phyloP scores from a whole-genome alignment of 2,113 vertebrate genomes.

The Mus spicilegus region DNA sequence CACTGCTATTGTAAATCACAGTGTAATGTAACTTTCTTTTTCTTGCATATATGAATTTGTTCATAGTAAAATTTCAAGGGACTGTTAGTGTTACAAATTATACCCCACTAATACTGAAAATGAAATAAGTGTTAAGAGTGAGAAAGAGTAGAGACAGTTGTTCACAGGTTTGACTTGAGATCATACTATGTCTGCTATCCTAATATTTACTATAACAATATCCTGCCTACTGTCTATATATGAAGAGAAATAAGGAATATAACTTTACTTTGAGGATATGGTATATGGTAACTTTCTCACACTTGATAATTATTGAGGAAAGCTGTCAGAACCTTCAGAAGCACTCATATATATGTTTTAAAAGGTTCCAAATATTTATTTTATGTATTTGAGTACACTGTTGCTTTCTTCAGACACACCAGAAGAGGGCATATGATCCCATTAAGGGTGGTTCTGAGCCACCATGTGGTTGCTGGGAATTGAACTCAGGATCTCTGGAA shows the following conservation, averaged over 20 bases:
- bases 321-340: too few relatives aligned
- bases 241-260: neutral
- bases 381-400: too few relatives aligned
- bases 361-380: too few relatives aligned
- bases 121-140: neutral
- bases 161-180: neutral
- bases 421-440: too few relatives aligned
- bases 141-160: too few relatives aligned
- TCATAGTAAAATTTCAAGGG: neutral
- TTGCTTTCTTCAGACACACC: too few relatives aligned
- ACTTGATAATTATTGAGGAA: neutral
- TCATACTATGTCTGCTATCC: too few relatives aligned
- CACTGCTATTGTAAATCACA: neutral
- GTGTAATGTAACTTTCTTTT: neutral
- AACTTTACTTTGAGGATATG: rapidly evolving
- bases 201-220: rapidly evolving
- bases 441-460: too few relatives aligned
- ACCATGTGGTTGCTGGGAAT: too few relatives aligned
- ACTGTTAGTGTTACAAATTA: neutral
- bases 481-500: too few relatives aligned
- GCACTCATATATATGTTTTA: too few relatives aligned
- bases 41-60: neutral
- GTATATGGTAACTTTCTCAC: neutral
- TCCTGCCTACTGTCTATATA: rapidly evolving
- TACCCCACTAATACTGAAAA: neutral